Percentiles rank a stretch among this genome's conserved stretches.
Evolutionary conservation across 2,797 vertebrate species (phyloP).

Genomic region (Phataginus tetradactyla): DNA sequence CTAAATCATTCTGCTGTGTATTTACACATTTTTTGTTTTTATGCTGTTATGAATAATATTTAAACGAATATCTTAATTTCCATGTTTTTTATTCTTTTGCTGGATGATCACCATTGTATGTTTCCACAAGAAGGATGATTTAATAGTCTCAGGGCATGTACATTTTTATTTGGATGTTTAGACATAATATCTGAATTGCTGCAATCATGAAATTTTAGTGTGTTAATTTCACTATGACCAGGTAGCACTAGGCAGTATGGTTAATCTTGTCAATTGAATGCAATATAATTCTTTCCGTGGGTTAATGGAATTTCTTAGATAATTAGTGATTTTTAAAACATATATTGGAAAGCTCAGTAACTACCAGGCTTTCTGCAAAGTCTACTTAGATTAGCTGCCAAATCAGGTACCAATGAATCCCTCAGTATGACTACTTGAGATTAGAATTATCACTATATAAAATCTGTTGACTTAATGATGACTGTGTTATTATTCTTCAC

Average conservation of each 20-base stretch:
- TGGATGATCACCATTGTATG: neutral
- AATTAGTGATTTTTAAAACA: neutral
- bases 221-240: neutral
- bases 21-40: neutral
- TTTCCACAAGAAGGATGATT: neutral
- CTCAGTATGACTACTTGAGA: neutral
- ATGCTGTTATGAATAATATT: neutral
- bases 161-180: neutral
- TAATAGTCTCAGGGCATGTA: neutral
- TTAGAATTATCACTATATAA: neutral
- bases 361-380: neutral
- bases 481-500: neutral
- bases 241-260: neutral
- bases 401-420: neutral
- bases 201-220: neutral
- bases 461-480: neutral
- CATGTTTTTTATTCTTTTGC: neutral
- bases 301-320: neutral
- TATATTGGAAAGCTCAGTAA: neutral
- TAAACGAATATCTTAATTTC: neutral
- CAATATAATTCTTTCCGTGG: neutral
- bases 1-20: neutral
- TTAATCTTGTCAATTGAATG: neutral
- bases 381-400: neutral
- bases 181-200: neutral